A percentile compares a stretch with the other conserved stretches of the same genome.
Evolutionary conservation across 2,888 invertebrate genomes (phyloP).

Genomic region (Camptogramma bilineatum): DNA sequence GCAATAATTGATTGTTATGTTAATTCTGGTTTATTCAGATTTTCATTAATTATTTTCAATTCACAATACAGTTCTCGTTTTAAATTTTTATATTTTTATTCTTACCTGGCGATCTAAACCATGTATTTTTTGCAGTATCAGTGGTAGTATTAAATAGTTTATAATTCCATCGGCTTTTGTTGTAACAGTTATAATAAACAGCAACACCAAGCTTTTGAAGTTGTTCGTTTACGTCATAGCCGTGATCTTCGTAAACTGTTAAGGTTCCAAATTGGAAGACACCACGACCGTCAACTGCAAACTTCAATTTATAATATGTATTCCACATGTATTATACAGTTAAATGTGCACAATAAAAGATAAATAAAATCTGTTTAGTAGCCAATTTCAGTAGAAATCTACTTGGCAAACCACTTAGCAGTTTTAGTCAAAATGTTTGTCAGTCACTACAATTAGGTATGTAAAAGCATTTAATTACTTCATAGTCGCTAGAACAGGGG

Average conservation of each 20-base stretch:
- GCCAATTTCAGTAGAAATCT: too few relatives aligned
- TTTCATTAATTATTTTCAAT: too few relatives aligned
- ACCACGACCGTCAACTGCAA: constrained; percentile 72
- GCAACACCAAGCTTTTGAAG: constrained; percentile 41
- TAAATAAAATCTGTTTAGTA: too few relatives aligned
- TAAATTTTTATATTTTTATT: not conserved
- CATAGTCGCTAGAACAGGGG: constrained; percentile 68
- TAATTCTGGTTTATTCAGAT: not conserved
- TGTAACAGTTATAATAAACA: constrained; percentile 59
- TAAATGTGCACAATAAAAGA: too few relatives aligned
- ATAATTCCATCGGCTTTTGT: constrained; percentile 57
- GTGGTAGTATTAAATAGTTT: constrained; percentile 55
- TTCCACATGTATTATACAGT: too few relatives aligned
- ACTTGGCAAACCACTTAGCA: too few relatives aligned
- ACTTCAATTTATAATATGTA: constrained; percentile 41
- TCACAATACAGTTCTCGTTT: too few relatives aligned
- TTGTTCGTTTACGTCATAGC: constrained; percentile 63
- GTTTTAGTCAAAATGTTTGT: too few relatives aligned
- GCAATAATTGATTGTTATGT: constrained; percentile 29
- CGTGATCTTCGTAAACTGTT: constrained; percentile 78
- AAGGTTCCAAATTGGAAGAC: constrained; percentile 81
- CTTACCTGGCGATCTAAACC: constrained; percentile 63
- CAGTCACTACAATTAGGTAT: too few relatives aligned
- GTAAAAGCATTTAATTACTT: constrained; percentile 48
- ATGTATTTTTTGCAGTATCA: constrained; percentile 66